These are phyloP conservation scores for Parnassius glacialis DNA, from an alignment of 2,888 invertebrate genomes.

Conservation along the genomic window DNA sequence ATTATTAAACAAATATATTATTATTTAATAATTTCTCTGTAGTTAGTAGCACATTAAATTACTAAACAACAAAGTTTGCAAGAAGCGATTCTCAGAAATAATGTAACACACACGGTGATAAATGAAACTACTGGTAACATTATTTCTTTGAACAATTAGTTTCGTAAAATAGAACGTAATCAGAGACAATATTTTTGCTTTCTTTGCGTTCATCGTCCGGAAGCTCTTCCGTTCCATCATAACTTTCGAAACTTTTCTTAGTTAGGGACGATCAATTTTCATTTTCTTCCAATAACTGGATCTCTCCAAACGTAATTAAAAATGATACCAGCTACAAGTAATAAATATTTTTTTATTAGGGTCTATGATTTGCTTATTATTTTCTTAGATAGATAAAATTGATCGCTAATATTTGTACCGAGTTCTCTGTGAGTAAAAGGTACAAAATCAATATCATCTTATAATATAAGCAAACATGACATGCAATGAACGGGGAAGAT, in stretches of 20 bases:
- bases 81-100: neutral
- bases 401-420: neutral
- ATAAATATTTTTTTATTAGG: constrained; percentile 2
- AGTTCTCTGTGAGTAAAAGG: neutral
- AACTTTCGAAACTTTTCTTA: constrained; percentile 76
- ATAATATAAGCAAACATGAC: constrained; percentile 34
- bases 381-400: neutral
- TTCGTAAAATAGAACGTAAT: constrained; percentile 48
- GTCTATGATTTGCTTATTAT: neutral
- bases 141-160: constrained; percentile 66
- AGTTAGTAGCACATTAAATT: neutral
- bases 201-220: constrained; percentile 44
- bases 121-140: constrained; percentile 58
- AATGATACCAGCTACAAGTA: constrained; percentile 20
- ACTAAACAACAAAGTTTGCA: neutral
- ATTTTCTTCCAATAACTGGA: constrained; percentile 68
- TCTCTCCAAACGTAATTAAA: constrained; percentile 50
- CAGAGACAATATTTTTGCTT: constrained; percentile 56
- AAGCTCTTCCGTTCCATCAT: constrained; percentile 66
- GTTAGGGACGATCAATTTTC: constrained; percentile 76
- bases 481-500: constrained; percentile 36
- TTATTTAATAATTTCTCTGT: neutral
- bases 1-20: no score
- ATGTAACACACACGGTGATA: constrained; percentile 42
- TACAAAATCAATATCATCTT: constrained; percentile 23